Conservation (phyloP, 2,888 invertebrate genomes). For the Melitaea athalia region DNA sequence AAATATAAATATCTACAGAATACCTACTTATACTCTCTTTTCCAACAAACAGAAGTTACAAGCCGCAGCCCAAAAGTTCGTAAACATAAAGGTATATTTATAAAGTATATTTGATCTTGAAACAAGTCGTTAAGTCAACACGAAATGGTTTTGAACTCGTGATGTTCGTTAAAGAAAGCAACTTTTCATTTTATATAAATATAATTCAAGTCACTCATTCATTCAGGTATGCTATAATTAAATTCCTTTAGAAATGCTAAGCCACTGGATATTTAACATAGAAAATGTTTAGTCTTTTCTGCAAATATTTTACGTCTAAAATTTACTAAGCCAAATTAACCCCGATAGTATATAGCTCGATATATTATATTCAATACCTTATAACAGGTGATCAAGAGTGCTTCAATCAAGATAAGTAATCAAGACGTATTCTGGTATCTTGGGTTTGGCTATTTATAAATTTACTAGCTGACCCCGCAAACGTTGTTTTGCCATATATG, state of each 20-base stretch:
- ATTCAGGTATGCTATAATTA: background rate
- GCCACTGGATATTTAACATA: background rate
- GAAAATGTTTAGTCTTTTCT: background rate
- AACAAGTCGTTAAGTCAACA: background rate
- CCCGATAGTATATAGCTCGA: too few relatives aligned
- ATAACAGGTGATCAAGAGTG: too few relatives aligned
- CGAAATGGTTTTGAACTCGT: background rate
- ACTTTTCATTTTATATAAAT: conserved; percentile 4
- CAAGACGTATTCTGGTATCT: too few relatives aligned
- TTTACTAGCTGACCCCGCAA: too few relatives aligned
- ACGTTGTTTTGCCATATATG: too few relatives aligned
- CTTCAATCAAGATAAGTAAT: too few relatives aligned
- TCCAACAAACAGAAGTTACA: background rate
- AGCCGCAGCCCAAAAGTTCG: background rate
- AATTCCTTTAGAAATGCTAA: background rate
- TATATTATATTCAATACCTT: too few relatives aligned
- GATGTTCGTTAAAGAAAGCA: background rate
- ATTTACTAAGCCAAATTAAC: too few relatives aligned
- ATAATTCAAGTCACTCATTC: background rate
- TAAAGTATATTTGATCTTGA: background rate
- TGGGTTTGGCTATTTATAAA: too few relatives aligned
- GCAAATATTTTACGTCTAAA: background rate
- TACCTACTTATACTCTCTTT: background rate
- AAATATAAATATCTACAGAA: background rate
- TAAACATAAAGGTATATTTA: background rate